Base-by-base conservation (phyloP, 2,888 invertebrate genomes). In the Trachelus stipa region DNA sequence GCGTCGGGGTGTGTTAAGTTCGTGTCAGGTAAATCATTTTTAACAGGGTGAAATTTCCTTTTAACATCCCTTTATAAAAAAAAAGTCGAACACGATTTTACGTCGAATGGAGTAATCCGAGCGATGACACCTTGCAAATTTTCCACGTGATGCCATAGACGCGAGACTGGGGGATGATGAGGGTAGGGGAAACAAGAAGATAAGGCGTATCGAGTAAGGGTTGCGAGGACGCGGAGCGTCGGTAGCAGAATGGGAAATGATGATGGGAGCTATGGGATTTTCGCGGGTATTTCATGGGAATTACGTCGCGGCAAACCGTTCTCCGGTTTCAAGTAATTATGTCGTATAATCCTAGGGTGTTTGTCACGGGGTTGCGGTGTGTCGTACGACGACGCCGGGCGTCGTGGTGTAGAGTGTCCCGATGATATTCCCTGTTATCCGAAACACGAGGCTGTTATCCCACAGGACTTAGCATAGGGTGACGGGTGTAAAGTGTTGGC, bases 381-480 rank as follows among this genome's bases (percentile, higher is more conserved):
- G 74, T 37, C 3, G 73, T 40, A 34, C 31, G 77, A 69, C 34
- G 73, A 71, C 79, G 82, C 81, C 81, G 81, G 82, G 80, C 83
- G 84, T 82, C 82, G 80, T 75, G 87, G 88, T 85, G 87, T 88
- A 88, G 87, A 85, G 87, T 87, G 83, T 86, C 87, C 85, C 85
- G 88, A 87, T 88, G 90, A 91, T 90, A 90, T 89, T 88, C 90
- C 87, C 88, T 88, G 91, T 90, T 90, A 90, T 90, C 89, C 90
- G 91, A 90, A 90, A 89, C 91, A 88, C 89, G 88, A 87, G 88
- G 88, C 87, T 88, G 90, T 89, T 90, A 90, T 90, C 90, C 90
- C 90, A 88, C 89, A 90, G 90, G 89, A 90, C 89, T 90, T 90
- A 90, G 88, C 88, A 87, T 85, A 85, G 85, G 84, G 83, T 85